Evolutionary conservation across 35 echinoderm and acorn worm species (phyloP).

Genomic region (Stichopus chloronotus): DNA sequence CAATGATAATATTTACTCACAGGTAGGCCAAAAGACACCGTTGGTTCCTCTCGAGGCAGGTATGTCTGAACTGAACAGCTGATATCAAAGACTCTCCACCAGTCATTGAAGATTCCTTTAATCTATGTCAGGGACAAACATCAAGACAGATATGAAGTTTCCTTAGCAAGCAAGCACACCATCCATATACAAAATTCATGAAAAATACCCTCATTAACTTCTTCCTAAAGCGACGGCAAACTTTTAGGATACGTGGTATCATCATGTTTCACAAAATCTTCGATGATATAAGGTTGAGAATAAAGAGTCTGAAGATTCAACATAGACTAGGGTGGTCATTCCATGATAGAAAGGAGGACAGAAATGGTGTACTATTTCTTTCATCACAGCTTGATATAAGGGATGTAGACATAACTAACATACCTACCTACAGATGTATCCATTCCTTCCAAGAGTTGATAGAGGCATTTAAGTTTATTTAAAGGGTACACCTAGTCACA

Average conservation of each 20-base stretch:
- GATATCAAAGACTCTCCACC: conserved; percentile 74
- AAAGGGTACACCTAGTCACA: too few species aligned
- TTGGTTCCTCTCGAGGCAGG: conserved; percentile 90
- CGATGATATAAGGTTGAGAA: too few species aligned
- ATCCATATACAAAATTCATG: neutral
- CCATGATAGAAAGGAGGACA: too few species aligned
- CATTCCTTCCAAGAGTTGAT: too few species aligned
- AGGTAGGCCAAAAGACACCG: conserved; percentile 93
- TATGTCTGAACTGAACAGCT: conserved; percentile 93
- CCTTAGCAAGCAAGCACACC: neutral
- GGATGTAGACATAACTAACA: too few species aligned
- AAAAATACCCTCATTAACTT: neutral
- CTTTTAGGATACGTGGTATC: neutral
- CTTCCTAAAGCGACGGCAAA: neutral
- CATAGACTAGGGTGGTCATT: too few species aligned
- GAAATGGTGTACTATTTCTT: too few species aligned
- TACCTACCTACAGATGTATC: too few species aligned
- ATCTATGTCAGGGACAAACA: conserved; percentile 18
- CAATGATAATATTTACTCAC: conserved; percentile 64
- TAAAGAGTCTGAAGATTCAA: too few species aligned
- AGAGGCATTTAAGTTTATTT: too few species aligned
- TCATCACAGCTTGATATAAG: too few species aligned
- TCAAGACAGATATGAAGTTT: neutral
- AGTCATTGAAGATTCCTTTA: conserved; percentile 71
- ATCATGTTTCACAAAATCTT: too few species aligned